A percentile compares a stretch with the other conserved stretches of the same genome.
Conservation (phyloP, 2,888 invertebrate species). For the Pseudeuparius sepicola region DNA sequence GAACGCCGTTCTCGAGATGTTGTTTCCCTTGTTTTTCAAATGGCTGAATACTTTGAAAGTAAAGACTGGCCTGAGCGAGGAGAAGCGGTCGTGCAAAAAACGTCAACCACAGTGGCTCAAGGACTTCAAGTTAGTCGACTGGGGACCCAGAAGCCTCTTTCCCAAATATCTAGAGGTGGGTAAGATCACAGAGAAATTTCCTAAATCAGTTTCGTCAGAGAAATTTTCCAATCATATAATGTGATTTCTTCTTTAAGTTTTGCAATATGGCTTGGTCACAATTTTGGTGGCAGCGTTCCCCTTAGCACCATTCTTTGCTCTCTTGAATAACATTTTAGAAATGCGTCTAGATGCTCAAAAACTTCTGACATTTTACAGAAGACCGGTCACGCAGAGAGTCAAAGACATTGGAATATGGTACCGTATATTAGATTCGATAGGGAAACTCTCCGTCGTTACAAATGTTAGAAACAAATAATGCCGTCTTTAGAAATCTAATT, state of each 20-base stretch:
- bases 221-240: too few species aligned
- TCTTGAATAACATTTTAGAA: slow-evolving; percentile 91
- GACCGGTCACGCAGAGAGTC: slow-evolving; percentile 84
- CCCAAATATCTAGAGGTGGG: slow-evolving; percentile 98
- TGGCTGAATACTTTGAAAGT: slow-evolving; percentile 60
- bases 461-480: slow-evolving; percentile 58
- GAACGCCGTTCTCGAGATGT: slow-evolving; percentile 81
- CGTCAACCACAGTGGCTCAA: slow-evolving; percentile 65
- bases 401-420: slow-evolving; percentile 94
- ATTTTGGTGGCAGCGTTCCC: slow-evolving; percentile 98
- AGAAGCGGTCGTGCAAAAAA: slow-evolving; percentile 32
- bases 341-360: slow-evolving; percentile 92
- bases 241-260: slow-evolving; percentile 49
- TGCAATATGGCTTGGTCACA: slow-evolving; percentile 96
- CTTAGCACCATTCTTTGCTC: slow-evolving; percentile 87
- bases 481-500: slow-evolving; percentile 9
- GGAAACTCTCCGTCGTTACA: slow-evolving; percentile 85
- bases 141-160: slow-evolving; percentile 82
- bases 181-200: too few species aligned
- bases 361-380: slow-evolving; percentile 72
- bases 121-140: slow-evolving; percentile 78
- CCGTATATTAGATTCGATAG: slow-evolving; percentile 83
- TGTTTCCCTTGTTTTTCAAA: slow-evolving; percentile 69
- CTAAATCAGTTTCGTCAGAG: too few species aligned
- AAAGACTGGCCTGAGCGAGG: slow-evolving; percentile 41